Evolutionary conservation across 2,113 vertebrate species (phyloP).

Genomic region (Syrrhaptes paradoxus): DNA sequence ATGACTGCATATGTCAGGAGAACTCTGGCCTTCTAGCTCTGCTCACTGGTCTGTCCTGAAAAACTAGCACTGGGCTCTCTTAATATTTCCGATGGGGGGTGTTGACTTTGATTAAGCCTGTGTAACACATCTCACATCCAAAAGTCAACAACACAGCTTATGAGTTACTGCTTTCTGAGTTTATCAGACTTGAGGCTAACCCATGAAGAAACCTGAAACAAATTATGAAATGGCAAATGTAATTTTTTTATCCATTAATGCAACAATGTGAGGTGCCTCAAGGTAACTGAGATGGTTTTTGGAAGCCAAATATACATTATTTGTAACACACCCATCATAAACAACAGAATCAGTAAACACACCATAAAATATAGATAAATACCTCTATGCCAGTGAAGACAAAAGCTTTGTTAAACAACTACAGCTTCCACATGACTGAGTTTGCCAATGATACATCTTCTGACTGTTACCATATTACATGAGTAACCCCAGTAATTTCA

Average conservation of each 20-base stretch:
- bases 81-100: not conserved
- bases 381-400: not conserved
- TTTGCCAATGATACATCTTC: not conserved
- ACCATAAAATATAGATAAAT: not conserved
- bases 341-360: not conserved
- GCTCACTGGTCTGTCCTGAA: not conserved
- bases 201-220: not conserved
- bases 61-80: not conserved
- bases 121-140: not conserved
- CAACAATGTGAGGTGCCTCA: not conserved
- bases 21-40: not conserved
- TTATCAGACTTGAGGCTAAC: not conserved
- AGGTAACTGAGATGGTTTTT: not conserved
- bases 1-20: not conserved
- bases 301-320: not conserved
- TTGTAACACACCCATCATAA: not conserved
- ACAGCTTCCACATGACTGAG: slow-evolving; percentile 18
- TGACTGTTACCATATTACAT: not conserved
- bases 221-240: slow-evolving; percentile 3
- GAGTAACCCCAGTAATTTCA: slow-evolving; percentile 19
- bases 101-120: not conserved
- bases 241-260: slow-evolving; percentile 23
- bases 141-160: not conserved
- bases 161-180: not conserved
- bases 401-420: not conserved